These are phyloP conservation scores for Rhinoptilus africanus DNA, from an alignment of 2,113 vertebrate species.

Conservation along the genomic window DNA sequence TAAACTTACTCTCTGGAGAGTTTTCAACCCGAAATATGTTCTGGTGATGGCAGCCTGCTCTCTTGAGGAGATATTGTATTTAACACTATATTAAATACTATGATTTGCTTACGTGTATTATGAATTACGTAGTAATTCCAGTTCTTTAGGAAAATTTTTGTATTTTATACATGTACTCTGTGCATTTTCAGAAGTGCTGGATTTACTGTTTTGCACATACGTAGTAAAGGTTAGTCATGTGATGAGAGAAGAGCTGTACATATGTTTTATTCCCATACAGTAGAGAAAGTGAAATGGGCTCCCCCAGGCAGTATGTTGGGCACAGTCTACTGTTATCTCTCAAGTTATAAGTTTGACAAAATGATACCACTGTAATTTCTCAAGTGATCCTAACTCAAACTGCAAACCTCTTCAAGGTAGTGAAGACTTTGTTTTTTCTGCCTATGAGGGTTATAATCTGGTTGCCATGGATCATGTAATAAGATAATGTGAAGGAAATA, in stretches of 20 bases:
- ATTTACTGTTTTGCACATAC: not conserved
- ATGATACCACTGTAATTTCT: not conserved
- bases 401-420: not conserved
- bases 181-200: not conserved
- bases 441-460: not conserved
- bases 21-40: not conserved
- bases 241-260: not conserved
- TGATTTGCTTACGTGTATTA: not conserved
- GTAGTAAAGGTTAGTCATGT: not conserved
- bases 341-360: not conserved
- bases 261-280: not conserved
- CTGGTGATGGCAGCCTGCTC: not conserved
- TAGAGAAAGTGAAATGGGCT: not conserved
- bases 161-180: not conserved
- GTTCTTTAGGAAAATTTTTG: not conserved
- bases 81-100: not conserved
- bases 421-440: not conserved
- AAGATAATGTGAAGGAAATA: not conserved
- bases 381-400: not conserved
- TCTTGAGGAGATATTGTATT: not conserved
- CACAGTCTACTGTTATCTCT: not conserved
- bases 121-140: not conserved
- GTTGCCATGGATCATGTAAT: not conserved
- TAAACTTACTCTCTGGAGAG: not conserved
- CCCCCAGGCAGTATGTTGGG: not conserved